A percentile compares a stretch with the other conserved stretches of the same genome.
These are phyloP conservation scores for Oryzias dopingdopingensis DNA, from an alignment of 2,797 vertebrate species.

Conservation along the genomic window DNA sequence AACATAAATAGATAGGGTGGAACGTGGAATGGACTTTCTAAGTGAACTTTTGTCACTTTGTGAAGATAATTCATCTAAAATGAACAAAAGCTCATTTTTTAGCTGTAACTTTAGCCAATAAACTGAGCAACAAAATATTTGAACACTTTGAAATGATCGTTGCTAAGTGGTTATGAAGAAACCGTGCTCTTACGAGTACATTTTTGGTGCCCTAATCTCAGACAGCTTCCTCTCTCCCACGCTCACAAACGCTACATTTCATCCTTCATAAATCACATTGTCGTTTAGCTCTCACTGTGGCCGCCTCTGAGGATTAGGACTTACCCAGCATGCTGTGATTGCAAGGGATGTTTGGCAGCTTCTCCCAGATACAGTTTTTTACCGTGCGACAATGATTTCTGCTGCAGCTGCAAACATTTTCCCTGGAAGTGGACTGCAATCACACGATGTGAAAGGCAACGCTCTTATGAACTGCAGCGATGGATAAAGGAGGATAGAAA, in stretches of 20 bases:
- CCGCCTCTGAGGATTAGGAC: constrained; percentile 63
- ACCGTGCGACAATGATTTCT: constrained; percentile 55
- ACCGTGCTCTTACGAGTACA: constrained; percentile 53
- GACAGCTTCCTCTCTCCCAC: constrained; percentile 35
- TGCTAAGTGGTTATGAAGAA: constrained; percentile 38
- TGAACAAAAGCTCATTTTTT: too few species aligned
- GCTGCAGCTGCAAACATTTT: constrained; percentile 56
- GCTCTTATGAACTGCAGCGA: constrained; percentile 50
- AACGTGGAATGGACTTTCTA: too few species aligned
- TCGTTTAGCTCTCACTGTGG: constrained; percentile 42
- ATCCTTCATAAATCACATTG: constrained; percentile 42
- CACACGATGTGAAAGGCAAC: constrained; percentile 54
- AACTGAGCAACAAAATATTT: too few species aligned
- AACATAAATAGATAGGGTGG: too few species aligned
- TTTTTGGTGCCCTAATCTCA: constrained; percentile 47
- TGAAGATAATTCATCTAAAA: too few species aligned
- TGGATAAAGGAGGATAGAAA: constrained; percentile 40
- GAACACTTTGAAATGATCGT: too few species aligned
- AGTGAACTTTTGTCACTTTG: too few species aligned
- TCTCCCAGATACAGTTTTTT: constrained; percentile 53
- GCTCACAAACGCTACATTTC: constrained; percentile 26
- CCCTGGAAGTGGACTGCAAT: constrained; percentile 67
- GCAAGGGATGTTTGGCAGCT: constrained; percentile 48
- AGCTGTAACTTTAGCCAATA: too few species aligned
- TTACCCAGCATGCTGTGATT: constrained; percentile 57